Percentiles rank a stretch among this genome's conserved stretches.
Evolutionary conservation across 1,140 invertebrate genomes (phyloP).

Genomic region (Zophobas morio): DNA sequence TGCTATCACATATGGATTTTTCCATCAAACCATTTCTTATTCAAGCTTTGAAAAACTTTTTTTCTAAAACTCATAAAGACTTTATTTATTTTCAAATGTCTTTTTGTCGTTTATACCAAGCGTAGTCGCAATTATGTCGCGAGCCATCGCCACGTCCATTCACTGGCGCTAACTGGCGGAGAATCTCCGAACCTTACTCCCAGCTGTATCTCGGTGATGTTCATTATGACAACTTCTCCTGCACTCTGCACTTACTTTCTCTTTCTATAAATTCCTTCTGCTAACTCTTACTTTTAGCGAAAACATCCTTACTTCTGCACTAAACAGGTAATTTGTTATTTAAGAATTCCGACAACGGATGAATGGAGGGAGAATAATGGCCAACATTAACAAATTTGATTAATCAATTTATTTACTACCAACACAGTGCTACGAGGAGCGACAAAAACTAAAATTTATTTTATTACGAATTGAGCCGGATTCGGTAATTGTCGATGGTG

Average conservation of each 20-base stretch:
- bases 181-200: slow-evolving; percentile 12
- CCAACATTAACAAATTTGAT: not conserved
- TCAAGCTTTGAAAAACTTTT: too few species aligned
- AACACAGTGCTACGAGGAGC: too few species aligned
- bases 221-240: slow-evolving; percentile 48
- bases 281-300: slow-evolving; percentile 53
- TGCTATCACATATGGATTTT: too few species aligned
- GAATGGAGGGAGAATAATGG: not conserved
- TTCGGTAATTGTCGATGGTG: not conserved
- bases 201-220: slow-evolving; percentile 29
- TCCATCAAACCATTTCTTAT: too few species aligned
- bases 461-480: not conserved
- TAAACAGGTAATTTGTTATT: slow-evolving; percentile 3
- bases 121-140: slow-evolving; percentile 29
- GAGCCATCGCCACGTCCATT: slow-evolving; percentile 22
- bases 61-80: too few species aligned
- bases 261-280: slow-evolving; percentile 45
- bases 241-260: slow-evolving; percentile 50
- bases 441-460: too few species aligned
- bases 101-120: not conserved
- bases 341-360: not conserved
- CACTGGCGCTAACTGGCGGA: slow-evolving; percentile 31
- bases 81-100: too few species aligned
- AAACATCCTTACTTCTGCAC: slow-evolving; percentile 29
- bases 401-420: not conserved